phyloP scores from a whole-genome alignment of 2,888 invertebrate species.

The Cynaeus angustus region DNA sequence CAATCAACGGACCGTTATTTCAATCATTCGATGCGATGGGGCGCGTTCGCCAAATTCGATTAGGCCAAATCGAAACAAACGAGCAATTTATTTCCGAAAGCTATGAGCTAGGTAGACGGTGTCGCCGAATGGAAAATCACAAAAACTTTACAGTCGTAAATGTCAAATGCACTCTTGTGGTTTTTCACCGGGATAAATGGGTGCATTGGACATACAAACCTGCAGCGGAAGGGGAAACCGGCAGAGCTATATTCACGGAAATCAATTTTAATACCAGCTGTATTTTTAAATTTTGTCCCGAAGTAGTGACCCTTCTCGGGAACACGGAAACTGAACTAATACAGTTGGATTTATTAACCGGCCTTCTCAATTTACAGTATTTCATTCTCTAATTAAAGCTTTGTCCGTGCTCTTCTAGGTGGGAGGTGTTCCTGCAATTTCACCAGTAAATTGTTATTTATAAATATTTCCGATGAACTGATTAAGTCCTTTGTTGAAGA shows the following conservation, averaged over 20 bases:
- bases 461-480: no score
- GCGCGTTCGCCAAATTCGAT: conserved; percentile 39
- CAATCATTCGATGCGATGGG: conserved; percentile 35
- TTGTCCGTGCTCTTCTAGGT: no score
- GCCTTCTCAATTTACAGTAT: no score
- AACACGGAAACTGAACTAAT: no score
- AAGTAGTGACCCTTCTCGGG: no score
- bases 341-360: no score
- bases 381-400: no score
- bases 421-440: no score
- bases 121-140: conserved; percentile 11
- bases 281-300: no score
- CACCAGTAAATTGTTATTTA: no score
- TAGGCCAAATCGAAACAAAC: conserved; percentile 36
- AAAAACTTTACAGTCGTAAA: conserved; percentile 24
- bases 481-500: no score
- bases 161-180: conserved; percentile 22
- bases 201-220: conserved; percentile 2
- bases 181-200: conserved; percentile 10
- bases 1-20: conserved; percentile 39
- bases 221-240: neutral
- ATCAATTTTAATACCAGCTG: no score
- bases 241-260: neutral
- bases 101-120: conserved; percentile 6
- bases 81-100: conserved; percentile 31